Evolutionary conservation across 2,888 invertebrate species (phyloP).

Genomic region (Odontothrips loti): DNA sequence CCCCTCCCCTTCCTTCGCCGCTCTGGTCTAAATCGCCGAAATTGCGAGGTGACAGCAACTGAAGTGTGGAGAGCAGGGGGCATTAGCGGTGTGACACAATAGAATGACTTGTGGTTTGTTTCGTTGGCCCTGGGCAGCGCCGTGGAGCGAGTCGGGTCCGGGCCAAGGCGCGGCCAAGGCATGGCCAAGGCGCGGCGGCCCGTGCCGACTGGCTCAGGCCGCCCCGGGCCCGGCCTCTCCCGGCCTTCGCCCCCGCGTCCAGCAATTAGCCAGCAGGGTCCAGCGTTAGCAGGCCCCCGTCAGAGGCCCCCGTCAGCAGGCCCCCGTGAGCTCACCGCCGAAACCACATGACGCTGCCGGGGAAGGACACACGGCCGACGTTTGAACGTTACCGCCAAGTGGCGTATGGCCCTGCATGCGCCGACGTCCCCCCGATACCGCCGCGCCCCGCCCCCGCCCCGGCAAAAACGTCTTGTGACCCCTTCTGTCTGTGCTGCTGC

Average conservation of each 20-base stretch:
- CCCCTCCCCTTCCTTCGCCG: neutral
- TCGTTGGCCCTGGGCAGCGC: neutral
- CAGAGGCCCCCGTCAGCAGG: neutral
- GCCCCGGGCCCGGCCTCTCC: neutral
- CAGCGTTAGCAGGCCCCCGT: neutral
- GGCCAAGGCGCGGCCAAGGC: too few species aligned
- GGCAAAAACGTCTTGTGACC: neutral
- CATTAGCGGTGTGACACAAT: constrained; percentile 12
- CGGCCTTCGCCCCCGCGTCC: neutral
- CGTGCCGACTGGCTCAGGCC: neutral
- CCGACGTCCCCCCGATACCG: neutral
- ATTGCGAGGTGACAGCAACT: neutral
- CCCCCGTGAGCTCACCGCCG: neutral
- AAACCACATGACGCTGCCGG: too few species aligned
- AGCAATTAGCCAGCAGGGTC: neutral
- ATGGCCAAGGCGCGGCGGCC: neutral
- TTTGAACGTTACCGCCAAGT: too few species aligned
- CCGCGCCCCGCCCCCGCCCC: neutral
- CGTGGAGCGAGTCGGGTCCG: too few species aligned
- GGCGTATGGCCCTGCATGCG: neutral
- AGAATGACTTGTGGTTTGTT: constrained; percentile 25
- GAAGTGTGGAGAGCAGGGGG: constrained; percentile 9
- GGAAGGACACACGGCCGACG: neutral
- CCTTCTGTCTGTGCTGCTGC: too few species aligned
- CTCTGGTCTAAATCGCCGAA: neutral